Base-by-base conservation (phyloP, 2,888 invertebrate species). In the Entomobrya multifasciata region DNA sequence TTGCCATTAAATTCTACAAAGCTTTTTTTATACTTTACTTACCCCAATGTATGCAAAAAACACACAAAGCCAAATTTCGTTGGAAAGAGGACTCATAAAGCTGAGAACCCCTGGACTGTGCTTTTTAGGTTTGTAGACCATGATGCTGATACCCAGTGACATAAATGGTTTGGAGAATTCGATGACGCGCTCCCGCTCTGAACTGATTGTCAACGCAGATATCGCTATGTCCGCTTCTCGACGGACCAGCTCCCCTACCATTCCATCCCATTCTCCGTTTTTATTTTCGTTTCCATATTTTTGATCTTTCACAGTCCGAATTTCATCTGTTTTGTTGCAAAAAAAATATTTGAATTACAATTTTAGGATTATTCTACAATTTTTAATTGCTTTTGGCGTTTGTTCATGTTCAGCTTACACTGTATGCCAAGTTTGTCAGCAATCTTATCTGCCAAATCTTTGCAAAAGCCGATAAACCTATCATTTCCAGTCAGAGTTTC, bases 141-240 rank as follows among this genome's bases (percentile, higher is more conserved):
- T 97, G 91, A 99, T 97, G 91, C 98, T 98, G 92, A 97, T 97
- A 85, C 98, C 98, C 87, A 99, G 94, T 20, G 97, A 97, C 96
- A 99, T 97, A 93, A 98, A 99, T 5, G 99, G 98, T 93, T 88
- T 89, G 22, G 86, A 84, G 93, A 99, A 99, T 93, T 99, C 99
- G 91, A 99, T 97, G 89, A 97, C 97, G 90, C 96, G 94, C 93
- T 99, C 98, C 62, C 99, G 94, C 92, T 97, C 97, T n/a, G 97
- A 95, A 44, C 98, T 98, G 92, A 99, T 97, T 44, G 98, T 98
- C 93, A 99, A 95, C 49, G 98, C 96, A 30, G 98, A 98, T 87
- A 99, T 96, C 0, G 98, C 97, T 92, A 99, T 95, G 93, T 99
- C 98, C 27, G 98, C 98, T 93, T 97, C 97, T n/a, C 96, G 95